A percentile compares a stretch with the other conserved stretches of the same genome.
These are phyloP conservation scores for Drosophila mauritiana DNA, from an alignment of 1,140 invertebrate species.

Conservation along the genomic window DNA sequence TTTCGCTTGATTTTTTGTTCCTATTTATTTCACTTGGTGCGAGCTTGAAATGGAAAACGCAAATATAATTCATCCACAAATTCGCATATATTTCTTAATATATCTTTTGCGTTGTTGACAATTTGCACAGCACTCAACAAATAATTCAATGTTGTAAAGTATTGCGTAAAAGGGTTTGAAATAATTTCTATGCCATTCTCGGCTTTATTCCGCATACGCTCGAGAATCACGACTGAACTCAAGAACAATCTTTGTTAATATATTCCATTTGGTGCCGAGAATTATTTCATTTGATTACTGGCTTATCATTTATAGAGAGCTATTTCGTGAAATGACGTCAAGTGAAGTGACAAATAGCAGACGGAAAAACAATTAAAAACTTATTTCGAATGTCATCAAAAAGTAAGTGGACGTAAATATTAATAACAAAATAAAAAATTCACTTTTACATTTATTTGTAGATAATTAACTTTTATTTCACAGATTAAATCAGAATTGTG, in stretches of 20 bases:
- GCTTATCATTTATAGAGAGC: conserved; percentile 36
- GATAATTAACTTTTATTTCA: background rate
- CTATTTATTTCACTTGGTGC: conserved; percentile 47
- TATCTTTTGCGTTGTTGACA: conserved; percentile 44
- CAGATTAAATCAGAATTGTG: too few relatives aligned
- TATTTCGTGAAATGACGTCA: conserved; percentile 47
- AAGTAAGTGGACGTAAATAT: background rate
- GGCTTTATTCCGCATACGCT: conserved; percentile 9
- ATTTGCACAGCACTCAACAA: background rate
- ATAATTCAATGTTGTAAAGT: conserved; percentile 21
- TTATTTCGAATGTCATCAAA: background rate
- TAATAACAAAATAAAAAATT: background rate
- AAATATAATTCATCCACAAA: conserved; percentile 66
- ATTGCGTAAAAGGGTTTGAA: conserved; percentile 14
- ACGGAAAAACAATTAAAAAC: conserved; percentile 35
- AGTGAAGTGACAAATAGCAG: conserved; percentile 44
- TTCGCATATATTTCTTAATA: conserved; percentile 21
- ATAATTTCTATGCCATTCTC: background rate
- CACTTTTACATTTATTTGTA: background rate
- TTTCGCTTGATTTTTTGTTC: conserved; percentile 20
- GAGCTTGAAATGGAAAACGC: conserved; percentile 60
- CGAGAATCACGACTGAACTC: conserved; percentile 32
- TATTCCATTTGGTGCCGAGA: conserved; percentile 9
- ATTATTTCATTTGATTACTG: conserved; percentile 24
- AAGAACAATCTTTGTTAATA: background rate